Conservation (phyloP, 2,113 vertebrate genomes). For the Pseudonaja textilis region DNA sequence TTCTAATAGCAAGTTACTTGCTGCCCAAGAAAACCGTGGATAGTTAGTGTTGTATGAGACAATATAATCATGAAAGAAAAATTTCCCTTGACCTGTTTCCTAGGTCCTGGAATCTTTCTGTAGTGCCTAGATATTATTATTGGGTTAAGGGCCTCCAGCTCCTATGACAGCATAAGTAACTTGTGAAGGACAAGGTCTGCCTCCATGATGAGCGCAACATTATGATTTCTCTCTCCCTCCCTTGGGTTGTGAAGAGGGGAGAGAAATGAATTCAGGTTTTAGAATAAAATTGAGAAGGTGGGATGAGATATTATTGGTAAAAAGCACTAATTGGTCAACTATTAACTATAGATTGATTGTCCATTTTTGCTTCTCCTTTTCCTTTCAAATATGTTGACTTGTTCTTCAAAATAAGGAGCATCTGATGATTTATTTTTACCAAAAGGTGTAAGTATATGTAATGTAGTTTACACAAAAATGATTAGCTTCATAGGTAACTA, state of each 20-base stretch:
- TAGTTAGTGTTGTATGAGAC: not conserved
- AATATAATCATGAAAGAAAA: not conserved
- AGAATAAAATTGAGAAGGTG: not conserved
- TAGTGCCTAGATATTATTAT: not conserved
- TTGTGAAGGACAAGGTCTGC: not conserved
- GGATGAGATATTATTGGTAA: not conserved
- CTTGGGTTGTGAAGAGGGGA: not conserved
- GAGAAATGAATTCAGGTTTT: not conserved
- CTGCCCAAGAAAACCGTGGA: not conserved
- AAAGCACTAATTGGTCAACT: not conserved
- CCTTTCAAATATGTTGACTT: not conserved
- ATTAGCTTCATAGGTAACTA: not conserved
- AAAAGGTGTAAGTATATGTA: not conserved
- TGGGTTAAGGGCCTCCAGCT: not conserved
- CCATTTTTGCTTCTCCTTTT: not conserved
- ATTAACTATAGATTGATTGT: not conserved
- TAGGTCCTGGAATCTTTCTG: not conserved
- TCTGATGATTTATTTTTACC: not conserved
- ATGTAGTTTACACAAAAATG: not conserved
- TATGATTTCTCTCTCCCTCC: not conserved
- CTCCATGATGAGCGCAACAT: not conserved
- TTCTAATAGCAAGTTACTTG: not conserved
- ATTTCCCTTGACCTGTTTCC: not conserved
- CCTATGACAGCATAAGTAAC: not conserved
- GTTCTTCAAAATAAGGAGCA: not conserved